phyloP scores from a whole-genome alignment of 2,888 invertebrate genomes.

The Emmelina monodactyla region DNA sequence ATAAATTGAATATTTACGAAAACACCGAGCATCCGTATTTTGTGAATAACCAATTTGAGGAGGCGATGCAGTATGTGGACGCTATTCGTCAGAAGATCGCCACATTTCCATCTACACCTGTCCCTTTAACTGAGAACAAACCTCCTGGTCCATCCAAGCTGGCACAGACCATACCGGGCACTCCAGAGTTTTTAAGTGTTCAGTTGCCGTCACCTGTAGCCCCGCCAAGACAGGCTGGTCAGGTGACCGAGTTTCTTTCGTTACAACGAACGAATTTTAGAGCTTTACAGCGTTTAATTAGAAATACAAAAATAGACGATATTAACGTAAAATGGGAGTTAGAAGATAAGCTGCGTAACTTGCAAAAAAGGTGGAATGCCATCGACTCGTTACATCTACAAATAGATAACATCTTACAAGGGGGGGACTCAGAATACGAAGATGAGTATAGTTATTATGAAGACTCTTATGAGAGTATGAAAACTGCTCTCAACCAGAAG shows the following conservation, averaged over 20 bases:
- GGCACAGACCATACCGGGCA: no score
- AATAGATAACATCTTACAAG: conserved; percentile 4
- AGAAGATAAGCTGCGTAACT: conserved; percentile 9
- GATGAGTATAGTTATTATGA: not conserved
- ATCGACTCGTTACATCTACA: conserved; percentile 5
- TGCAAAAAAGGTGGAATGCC: conserved; percentile 2
- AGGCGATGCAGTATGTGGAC: no score
- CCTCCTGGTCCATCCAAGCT: no score
- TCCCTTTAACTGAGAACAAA: no score
- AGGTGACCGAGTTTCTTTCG: not conserved
- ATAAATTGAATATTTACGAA: no score
- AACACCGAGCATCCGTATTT: no score
- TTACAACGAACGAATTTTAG: conserved; percentile 9
- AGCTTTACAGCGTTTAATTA: conserved; percentile 7
- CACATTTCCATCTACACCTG: no score
- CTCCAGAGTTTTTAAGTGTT: no score
- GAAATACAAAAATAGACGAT: conserved; percentile 5
- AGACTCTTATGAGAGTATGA: conserved; percentile 1
- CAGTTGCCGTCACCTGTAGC: no score
- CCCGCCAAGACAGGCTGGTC: no score
- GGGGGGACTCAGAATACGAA: not conserved
- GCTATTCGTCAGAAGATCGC: no score
- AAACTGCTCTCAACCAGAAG: conserved; percentile 4
- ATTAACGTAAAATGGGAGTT: conserved; percentile 12
- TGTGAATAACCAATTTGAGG: no score